Percentiles rank a stretch among this genome's conserved stretches.
These are phyloP conservation scores for Callipepla californica DNA, from an alignment of 2,113 vertebrate species.

Conservation along the genomic window DNA sequence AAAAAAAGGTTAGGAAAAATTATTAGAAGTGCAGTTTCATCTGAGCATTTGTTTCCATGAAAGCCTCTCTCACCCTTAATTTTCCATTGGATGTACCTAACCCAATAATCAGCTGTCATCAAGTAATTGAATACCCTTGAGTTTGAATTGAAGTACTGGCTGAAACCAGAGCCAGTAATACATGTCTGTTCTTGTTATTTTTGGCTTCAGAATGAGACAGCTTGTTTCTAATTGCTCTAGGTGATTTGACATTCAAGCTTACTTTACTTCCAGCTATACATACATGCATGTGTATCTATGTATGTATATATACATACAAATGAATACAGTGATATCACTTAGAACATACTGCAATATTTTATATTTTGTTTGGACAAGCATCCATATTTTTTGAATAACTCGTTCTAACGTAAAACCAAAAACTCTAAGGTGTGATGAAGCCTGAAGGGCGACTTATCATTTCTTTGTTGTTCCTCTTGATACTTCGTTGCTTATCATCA, in stretches of 20 bases:
- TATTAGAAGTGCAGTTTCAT: constrained; percentile 74
- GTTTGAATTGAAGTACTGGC: background rate
- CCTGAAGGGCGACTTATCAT: background rate
- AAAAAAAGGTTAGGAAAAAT: constrained; percentile 65
- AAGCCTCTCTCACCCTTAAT: constrained; percentile 46
- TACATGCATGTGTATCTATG: background rate
- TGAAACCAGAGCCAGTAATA: background rate
- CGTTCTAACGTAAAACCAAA: background rate
- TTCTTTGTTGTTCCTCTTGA: background rate
- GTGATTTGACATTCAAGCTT: background rate
- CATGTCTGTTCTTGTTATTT: constrained; percentile 29
- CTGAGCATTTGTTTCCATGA: constrained; percentile 52
- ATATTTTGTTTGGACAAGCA: background rate
- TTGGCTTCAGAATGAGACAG: constrained; percentile 23
- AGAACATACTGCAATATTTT: background rate
- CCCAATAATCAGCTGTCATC: constrained; percentile 63
- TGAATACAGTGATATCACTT: background rate
- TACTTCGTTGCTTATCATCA: background rate
- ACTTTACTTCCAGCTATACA: background rate
- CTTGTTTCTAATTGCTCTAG: background rate
- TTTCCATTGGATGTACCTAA: constrained; percentile 57
- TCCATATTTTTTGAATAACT: background rate
- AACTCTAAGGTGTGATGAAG: background rate
- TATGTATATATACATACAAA: background rate
- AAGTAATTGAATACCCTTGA: constrained; percentile 62